Evolutionary conservation across 2,888 invertebrate species (phyloP), one percentile per base, ranked within the genome.

Genomic region (Rhagophthalmus giganteus): DNA sequence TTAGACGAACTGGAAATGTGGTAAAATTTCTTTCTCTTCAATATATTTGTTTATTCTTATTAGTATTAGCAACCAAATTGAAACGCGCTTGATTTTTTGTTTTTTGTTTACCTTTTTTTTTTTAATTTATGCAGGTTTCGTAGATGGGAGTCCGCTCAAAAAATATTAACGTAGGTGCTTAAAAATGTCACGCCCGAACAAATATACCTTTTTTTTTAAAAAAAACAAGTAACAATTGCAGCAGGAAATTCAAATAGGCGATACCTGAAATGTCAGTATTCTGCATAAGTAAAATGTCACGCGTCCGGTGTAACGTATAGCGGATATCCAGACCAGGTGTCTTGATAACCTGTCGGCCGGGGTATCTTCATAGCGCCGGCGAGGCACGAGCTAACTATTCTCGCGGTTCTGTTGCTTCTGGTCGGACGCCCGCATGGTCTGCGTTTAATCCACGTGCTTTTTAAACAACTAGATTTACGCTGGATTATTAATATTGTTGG

Each of bases 251-350:
- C n/a, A n/a, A n/a, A n/a, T n/a, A n/a, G n/a, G n/a, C n/a, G n/a
- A n/a, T n/a, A n/a, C n/a, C n/a, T n/a, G n/a, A n/a, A 30, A 13
- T 41, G 12, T 41, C 25, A 11, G 32, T 32, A 41, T 32, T 27
- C 32, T 9, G 4, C 6, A 12, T 32, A 32, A 32, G 25, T 42
- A 14, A 13, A 11, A 9, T 25, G 42, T 42, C 33, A 33, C 42
- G 28, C 35, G 35, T 35, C 28, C 35, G 35, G 26, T 26, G 15
- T 28, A 28, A 28, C 44, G 44, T 27, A 25, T 37, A 42, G 37
- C 49, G 42, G 42, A 42, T 49, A 49, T 41, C 33, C 27, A 37
- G 33, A 24, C 49, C 49, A 49, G 49, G 49, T 49, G 49, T 37
- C 31, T 20, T 27, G 8, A 35, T 42, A 49, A 35, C 35, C 41